A percentile compares a stretch with the other conserved stretches of the same genome.
phyloP scores from a whole-genome alignment of 35 echinoderm and acorn worm species.

The Ptychodera flava region DNA sequence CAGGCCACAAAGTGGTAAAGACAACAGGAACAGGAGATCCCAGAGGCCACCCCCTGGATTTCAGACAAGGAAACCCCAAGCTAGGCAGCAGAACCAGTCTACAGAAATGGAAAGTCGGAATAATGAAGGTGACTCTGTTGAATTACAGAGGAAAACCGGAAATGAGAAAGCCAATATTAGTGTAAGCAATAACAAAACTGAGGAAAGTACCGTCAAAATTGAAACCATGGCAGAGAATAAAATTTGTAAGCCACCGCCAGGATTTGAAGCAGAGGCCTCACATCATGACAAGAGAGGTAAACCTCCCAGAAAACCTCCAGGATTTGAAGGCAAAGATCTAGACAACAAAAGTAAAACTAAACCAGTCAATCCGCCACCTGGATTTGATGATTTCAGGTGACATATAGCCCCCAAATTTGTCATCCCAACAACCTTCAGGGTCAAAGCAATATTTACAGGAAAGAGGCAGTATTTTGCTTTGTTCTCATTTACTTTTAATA shows the following conservation, averaged over 20 bases:
- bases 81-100: no score
- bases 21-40: background rate
- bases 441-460: no score
- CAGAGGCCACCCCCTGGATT: background rate
- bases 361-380: background rate
- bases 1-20: background rate
- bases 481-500: no score
- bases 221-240: background rate
- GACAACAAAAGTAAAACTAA: background rate
- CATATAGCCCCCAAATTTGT: no score
- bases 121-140: background rate
- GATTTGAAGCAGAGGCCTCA: background rate
- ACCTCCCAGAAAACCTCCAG: background rate
- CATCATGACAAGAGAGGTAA: background rate
- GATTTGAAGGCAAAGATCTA: background rate
- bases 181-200: background rate
- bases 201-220: background rate
- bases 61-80: background rate
- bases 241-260: background rate
- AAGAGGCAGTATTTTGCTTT: no score
- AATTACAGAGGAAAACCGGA: no score
- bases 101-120: no score
- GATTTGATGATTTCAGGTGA: background rate
- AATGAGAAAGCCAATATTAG: background rate
- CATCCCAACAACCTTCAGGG: no score